phyloP scores from a whole-genome alignment of 2,888 invertebrate genomes.

The Nebria brevicollis region DNA sequence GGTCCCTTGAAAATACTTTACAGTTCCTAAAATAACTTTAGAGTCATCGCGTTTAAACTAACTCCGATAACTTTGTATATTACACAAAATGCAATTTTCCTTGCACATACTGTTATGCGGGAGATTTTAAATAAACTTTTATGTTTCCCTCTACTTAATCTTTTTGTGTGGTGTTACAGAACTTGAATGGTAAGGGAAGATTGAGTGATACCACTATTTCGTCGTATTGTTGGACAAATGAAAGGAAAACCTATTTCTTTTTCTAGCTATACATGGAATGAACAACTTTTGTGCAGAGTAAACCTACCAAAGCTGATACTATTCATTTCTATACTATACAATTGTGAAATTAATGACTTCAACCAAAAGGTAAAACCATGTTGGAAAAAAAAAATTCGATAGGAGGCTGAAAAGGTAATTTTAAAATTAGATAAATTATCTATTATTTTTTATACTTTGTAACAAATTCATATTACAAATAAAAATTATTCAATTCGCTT shows the following conservation, averaged over 20 bases:
- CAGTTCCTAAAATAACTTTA: constrained; percentile 41
- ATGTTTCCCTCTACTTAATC: neutral
- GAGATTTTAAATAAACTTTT: neutral
- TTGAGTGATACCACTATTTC: neutral
- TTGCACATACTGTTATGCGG: neutral
- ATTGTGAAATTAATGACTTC: neutral
- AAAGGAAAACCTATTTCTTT: neutral
- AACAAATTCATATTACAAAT: too few species aligned
- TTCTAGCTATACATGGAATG: neutral
- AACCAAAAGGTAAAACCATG: neutral
- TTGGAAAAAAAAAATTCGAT: neutral
- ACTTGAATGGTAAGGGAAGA: neutral
- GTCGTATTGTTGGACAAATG: neutral
- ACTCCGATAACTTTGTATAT: neutral
- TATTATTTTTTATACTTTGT: too few species aligned
- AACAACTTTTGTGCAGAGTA: neutral
- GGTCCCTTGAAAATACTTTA: constrained; percentile 34
- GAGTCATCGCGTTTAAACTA: constrained; percentile 4
- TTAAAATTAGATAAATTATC: neutral
- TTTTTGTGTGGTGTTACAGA: neutral
- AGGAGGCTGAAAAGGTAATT: neutral
- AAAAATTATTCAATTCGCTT: too few species aligned
- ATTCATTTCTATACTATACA: neutral
- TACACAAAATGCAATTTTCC: neutral
- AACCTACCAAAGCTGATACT: neutral